phyloP scores from a whole-genome alignment of 2,113 vertebrate species.

The Oncorhynchus mykiss region DNA sequence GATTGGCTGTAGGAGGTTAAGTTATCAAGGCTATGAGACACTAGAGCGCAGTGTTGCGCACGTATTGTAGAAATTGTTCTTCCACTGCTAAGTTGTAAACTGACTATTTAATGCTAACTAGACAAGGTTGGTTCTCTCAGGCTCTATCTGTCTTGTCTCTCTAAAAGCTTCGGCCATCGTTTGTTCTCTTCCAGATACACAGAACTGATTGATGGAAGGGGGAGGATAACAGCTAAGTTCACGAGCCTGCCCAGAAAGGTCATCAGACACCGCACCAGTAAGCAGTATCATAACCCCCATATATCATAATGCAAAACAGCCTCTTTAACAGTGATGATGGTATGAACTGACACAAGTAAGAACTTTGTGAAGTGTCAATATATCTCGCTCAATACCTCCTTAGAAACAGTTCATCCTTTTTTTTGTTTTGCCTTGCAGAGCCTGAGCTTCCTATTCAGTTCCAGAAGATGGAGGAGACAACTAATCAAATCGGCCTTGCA shows the following conservation, averaged over 20 bases:
- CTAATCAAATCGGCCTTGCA: slow-evolving; percentile 78
- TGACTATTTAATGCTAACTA: too few relatives aligned
- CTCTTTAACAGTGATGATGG: too few relatives aligned
- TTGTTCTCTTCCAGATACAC: slow-evolving; percentile 78
- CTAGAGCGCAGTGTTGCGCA: too few relatives aligned
- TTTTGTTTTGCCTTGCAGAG: slow-evolving; percentile 67
- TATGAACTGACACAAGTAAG: neutral
- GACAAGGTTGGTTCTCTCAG: too few relatives aligned
- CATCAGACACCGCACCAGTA: slow-evolving; percentile 79
- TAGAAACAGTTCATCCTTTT: too few relatives aligned
- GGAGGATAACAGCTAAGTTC: slow-evolving; percentile 83
- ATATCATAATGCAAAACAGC: too few relatives aligned
- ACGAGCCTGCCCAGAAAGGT: slow-evolving; percentile 64
- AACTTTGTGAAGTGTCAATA: neutral
- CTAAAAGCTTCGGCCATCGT: too few relatives aligned
- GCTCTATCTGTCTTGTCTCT: too few relatives aligned
- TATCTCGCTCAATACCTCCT: neutral
- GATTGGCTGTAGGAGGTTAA: too few relatives aligned
- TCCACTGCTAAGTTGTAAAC: too few relatives aligned
- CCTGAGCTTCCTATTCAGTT: slow-evolving; percentile 77
- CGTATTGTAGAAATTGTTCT: too few relatives aligned
- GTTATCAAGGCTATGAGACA: too few relatives aligned
- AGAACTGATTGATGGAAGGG: slow-evolving; percentile 86
- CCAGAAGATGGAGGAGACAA: slow-evolving; percentile 78
- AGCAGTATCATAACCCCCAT: slow-evolving; percentile 19